Percentiles rank a stretch among this genome's conserved stretches.
Conservation (phyloP, 2,888 invertebrate genomes). For the Trachelus troglodyta region DNA sequence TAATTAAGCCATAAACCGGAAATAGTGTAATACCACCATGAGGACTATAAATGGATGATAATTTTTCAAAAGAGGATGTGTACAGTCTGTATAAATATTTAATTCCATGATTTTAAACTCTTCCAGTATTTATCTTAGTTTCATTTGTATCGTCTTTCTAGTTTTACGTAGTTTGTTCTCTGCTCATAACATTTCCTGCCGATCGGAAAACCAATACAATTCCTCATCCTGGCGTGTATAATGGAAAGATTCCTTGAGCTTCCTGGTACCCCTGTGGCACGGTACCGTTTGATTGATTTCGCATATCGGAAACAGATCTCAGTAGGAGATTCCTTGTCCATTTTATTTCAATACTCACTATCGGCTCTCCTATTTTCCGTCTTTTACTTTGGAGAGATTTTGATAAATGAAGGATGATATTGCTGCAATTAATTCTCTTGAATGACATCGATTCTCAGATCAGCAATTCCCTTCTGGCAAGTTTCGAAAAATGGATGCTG, state of each 20-base stretch:
- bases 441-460: background rate
- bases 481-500: background rate
- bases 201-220: background rate
- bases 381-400: background rate
- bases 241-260: background rate
- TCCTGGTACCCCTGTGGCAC: background rate
- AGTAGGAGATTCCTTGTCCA: background rate
- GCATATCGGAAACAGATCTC: slow-evolving; percentile 1
- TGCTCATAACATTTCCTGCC: background rate
- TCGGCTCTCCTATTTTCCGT: background rate
- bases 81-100: background rate
- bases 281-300: background rate
- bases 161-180: background rate
- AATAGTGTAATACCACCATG: background rate
- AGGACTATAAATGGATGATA: background rate
- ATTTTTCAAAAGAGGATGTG: background rate
- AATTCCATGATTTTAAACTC: background rate
- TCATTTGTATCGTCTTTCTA: background rate
- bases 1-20: background rate
- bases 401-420: background rate
- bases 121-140: background rate
- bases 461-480: background rate
- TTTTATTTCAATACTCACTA: background rate
- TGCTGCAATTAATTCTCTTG: background rate
- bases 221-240: background rate